Conservation (phyloP, 2,888 invertebrate genomes). For the Stenichneumon culpator region DNA sequence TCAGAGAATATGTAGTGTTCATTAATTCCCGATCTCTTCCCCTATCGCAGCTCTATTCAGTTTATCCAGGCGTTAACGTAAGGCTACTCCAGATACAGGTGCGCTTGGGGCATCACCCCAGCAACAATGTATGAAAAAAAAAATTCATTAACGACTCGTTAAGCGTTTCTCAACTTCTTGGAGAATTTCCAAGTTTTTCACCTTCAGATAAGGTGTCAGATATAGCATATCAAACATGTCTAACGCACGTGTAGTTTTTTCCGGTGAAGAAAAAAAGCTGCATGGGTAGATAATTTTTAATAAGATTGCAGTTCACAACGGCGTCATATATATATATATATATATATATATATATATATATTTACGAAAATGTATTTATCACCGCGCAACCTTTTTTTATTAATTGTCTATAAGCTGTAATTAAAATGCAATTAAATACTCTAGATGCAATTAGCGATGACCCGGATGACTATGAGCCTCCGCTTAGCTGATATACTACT, state of each 20-base stretch:
- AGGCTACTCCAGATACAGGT: not conserved
- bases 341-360: not conserved
- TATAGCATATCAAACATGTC: not conserved
- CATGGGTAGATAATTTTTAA: not conserved
- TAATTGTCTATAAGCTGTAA: not conserved
- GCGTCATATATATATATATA: not conserved
- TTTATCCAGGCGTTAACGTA: not conserved
- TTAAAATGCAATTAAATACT: constrained; percentile 48
- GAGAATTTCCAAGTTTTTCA: constrained; percentile 6
- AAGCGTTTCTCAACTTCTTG: constrained; percentile 30
- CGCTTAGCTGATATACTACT: constrained; percentile 45
- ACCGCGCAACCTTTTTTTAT: not conserved
- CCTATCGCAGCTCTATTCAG: not conserved
- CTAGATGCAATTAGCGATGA: constrained; percentile 60
- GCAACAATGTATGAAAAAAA: constrained; percentile 17
- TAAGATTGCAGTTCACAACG: not conserved
- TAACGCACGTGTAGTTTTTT: not conserved
- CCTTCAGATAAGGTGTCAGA: not conserved
- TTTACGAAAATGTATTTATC: not conserved
- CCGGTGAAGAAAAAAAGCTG: not conserved
- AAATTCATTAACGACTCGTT: constrained; percentile 23
- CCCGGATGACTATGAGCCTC: constrained; percentile 44
- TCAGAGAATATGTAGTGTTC: not conserved
- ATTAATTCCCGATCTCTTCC: not conserved
- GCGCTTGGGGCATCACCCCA: not conserved